A percentile compares a stretch with the other conserved stretches of the same genome.
Evolutionary conservation across 2,113 vertebrate genomes (phyloP).

Genomic region (Gallinago jamesoni): DNA sequence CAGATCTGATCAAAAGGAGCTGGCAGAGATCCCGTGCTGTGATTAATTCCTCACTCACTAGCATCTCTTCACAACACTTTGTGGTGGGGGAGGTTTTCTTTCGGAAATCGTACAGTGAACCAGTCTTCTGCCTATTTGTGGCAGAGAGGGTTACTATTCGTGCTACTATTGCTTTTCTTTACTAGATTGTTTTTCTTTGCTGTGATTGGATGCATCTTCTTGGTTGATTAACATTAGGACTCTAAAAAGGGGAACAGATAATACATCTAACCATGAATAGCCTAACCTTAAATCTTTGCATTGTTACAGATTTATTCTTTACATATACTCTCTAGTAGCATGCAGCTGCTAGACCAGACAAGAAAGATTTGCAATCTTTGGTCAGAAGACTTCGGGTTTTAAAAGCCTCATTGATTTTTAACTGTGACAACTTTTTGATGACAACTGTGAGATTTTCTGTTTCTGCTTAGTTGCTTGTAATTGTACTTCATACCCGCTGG

Average conservation of each 20-base stretch:
- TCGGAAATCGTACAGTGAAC: background rate
- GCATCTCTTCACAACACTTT: background rate
- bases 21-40: constrained; percentile 26
- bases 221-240: background rate
- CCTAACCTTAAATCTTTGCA: background rate
- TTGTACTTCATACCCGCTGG: background rate
- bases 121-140: background rate
- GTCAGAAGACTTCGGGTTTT: background rate
- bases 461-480: constrained; percentile 38
- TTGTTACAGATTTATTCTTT: background rate
- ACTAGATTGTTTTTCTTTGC: background rate
- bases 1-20: constrained; percentile 24
- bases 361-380: background rate
- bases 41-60: constrained; percentile 29
- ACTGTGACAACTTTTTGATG: constrained; percentile 4
- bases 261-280: background rate
- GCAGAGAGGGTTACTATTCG: background rate
- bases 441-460: constrained; percentile 12
- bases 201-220: background rate
- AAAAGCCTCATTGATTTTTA: constrained; percentile 43
- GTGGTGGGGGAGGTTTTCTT: background rate
- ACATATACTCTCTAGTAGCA: background rate
- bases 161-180: constrained; percentile 16
- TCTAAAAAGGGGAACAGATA: background rate
- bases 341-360: background rate